phyloP scores from a whole-genome alignment of 2,888 invertebrate species.

The Branchipolynoe longqiensis region DNA sequence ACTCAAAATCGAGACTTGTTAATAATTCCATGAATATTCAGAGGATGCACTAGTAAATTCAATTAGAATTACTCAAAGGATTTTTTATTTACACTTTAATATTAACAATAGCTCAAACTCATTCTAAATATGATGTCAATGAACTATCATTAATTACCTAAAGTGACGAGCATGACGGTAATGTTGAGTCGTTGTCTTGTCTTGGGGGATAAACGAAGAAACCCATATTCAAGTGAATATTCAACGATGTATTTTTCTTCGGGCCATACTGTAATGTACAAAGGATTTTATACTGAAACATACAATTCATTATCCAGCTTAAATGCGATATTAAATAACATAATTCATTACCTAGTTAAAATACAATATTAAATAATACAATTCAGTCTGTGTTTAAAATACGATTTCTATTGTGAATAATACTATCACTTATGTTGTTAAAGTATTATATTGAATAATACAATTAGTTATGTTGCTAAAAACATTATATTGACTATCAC shows the following conservation, averaged over 20 bases:
- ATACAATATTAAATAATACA: neutral
- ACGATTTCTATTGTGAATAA: neutral
- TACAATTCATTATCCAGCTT: neutral
- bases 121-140: no score
- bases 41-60: no score
- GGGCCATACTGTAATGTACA: conserved; percentile 84
- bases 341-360: no score
- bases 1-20: no score
- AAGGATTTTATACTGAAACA: neutral
- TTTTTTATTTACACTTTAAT: no score
- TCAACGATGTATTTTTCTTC: conserved; percentile 98
- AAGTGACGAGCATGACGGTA: conserved; percentile 86
- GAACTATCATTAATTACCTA: no score
- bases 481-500: no score
- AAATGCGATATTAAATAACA: neutral
- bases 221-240: conserved; percentile 98
- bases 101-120: no score
- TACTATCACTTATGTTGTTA: neutral
- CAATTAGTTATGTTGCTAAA: no score
- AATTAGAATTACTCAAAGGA: no score
- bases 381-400: neutral
- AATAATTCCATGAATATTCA: no score
- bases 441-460: neutral
- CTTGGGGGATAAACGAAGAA: conserved; percentile 92
- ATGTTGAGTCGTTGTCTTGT: conserved; percentile 94